A percentile compares a stretch with the other conserved stretches of the same genome.
phyloP scores from a whole-genome alignment of 2,113 vertebrate species.

The Brachypodius melanocephalos region DNA sequence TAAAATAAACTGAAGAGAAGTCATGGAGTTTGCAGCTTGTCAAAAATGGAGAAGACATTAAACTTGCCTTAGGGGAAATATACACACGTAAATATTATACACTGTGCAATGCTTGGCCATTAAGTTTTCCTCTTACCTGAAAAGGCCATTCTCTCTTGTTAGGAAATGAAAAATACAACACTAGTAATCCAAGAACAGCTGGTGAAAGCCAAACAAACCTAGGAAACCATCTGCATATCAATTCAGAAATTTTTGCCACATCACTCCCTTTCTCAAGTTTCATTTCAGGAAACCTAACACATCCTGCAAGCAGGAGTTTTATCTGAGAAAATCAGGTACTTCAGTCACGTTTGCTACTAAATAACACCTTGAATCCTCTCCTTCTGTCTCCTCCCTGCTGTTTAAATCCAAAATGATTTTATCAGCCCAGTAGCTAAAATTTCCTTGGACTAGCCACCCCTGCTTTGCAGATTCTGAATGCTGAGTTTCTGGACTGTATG shows the following conservation, averaged over 20 bases:
- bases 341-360: neutral
- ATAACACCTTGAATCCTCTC: neutral
- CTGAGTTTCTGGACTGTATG: neutral
- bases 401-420: neutral
- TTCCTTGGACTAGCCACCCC: neutral
- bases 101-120: neutral
- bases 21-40: neutral
- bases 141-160: neutral
- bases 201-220: neutral
- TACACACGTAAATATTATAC: neutral
- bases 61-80: neutral
- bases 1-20: neutral
- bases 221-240: neutral
- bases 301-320: neutral
- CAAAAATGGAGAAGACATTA: neutral
- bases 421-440: neutral
- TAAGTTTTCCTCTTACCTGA: neutral
- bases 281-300: neutral
- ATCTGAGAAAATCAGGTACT: neutral
- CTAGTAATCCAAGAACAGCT: neutral
- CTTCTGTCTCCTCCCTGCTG: neutral
- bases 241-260: neutral
- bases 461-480: neutral
- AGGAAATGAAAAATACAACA: neutral
- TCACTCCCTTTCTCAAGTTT: neutral